Evolutionary conservation across 2,797 vertebrate species (phyloP).

Genomic region (Hypotaenidia okinawae): DNA sequence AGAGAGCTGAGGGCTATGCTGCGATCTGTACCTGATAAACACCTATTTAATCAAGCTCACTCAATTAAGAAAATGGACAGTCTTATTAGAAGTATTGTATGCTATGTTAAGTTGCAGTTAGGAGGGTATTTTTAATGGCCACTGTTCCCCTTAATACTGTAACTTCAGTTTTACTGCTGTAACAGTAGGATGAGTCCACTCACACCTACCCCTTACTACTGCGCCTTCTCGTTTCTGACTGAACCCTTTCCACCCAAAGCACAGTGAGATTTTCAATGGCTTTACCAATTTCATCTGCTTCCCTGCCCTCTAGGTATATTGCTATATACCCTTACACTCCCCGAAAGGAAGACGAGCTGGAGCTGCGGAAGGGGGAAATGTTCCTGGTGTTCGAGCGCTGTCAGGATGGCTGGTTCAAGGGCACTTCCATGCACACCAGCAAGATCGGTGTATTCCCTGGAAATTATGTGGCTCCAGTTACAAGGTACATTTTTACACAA

Average conservation of each 20-base stretch:
- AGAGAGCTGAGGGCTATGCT: not conserved
- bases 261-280: not conserved
- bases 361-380: slow-evolving; percentile 97
- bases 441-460: slow-evolving; percentile 98
- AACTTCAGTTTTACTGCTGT: not conserved
- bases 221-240: not conserved
- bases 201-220: not conserved
- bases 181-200: not conserved
- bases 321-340: slow-evolving; percentile 95
- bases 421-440: slow-evolving; percentile 98
- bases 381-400: slow-evolving; percentile 97
- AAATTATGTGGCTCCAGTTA: slow-evolving; percentile 97
- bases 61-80: not conserved
- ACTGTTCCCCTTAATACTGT: not conserved
- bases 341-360: slow-evolving; percentile 97
- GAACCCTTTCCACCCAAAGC: not conserved
- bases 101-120: not conserved
- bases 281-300: not conserved
- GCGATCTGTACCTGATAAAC: not conserved
- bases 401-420: slow-evolving; percentile 99
- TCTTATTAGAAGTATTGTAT: not conserved
- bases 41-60: not conserved
- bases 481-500: slow-evolving; percentile 82
- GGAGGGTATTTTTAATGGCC: not conserved
- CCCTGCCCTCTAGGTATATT: slow-evolving; percentile 83